Base-by-base conservation (phyloP, 1,140 invertebrate genomes). In the Pantala flavescens region DNA sequence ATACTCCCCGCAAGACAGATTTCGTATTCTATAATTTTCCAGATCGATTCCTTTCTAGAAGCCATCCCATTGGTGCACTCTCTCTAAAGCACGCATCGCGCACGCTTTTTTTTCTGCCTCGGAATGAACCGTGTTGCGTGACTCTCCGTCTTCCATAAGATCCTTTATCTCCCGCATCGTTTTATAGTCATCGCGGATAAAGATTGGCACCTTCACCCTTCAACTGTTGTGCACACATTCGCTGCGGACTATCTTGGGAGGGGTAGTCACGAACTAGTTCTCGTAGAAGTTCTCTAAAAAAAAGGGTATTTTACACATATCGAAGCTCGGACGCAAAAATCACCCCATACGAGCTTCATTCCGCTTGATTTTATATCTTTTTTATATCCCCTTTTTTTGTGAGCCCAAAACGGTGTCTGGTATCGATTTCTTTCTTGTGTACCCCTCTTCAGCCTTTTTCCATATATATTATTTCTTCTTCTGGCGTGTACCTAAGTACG, bases 161-260 rank as follows among this genome's bases (percentile, higher is more conserved):
- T 63, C 49, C 49, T 63, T 63, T 63, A 63, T 63, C 49, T 63
- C 49, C 49, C 12, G 3, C 49, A 14, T 63, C 49, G 49, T 63
- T 63, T 36, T 63, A 63, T 63, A 63, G 49, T 63, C 49, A 63
- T 63, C 49, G 49, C 49, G 49, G n/a, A 63, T 63, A 63, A 63
- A 63, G 49, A 63, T 63, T 63, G 49, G 49, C 49, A 63, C 49
- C 49, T 63, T 63, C 49, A 21, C 49, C 49, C 49, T 63, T 63
- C 12, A 21, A 12, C 49, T 63, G 49, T 63, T 63, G 12, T 21
- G 5, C n/a, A 63, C 49, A 16, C 49, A 63, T 21, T 63, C 49
- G 49, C 49, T 7, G 3, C 14, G 49, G 9, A 36, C 28, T 36
- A 36, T 36, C 28, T 36, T 12, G 49, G 10, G 9, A 16, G 14